Conservation (phyloP, 2,888 invertebrate genomes). For the Hirtodrosophila cameraria region DNA sequence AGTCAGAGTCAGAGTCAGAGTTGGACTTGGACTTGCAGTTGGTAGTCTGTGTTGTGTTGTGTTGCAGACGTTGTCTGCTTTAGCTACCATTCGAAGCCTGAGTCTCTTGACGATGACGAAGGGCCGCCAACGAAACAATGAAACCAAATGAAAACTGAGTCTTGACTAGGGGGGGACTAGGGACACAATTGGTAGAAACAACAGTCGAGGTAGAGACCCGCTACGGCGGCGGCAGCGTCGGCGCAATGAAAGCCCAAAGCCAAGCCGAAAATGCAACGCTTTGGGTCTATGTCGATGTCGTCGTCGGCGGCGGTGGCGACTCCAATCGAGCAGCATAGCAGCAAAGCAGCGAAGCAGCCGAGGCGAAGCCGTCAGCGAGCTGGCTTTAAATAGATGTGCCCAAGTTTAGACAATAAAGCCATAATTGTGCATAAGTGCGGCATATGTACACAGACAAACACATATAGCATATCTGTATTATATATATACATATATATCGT, state of each 20-base stretch:
- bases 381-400: constrained; percentile 80
- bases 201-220: constrained; percentile 34
- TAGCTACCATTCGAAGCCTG: constrained; percentile 3
- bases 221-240: constrained; percentile 75
- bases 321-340: no score
- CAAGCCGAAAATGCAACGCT: constrained; percentile 80
- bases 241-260: constrained; percentile 79
- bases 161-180: constrained; percentile 37
- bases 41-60: neutral
- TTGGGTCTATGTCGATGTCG: constrained; percentile 39
- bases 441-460: constrained; percentile 19
- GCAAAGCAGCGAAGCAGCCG: no score
- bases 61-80: constrained; percentile 35
- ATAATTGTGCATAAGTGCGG: constrained; percentile 76
- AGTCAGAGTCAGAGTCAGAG: constrained; percentile 12
- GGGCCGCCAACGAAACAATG: constrained; percentile 79
- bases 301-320: constrained; percentile 17
- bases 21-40: constrained; percentile 34
- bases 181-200: neutral
- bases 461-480: constrained; percentile 16
- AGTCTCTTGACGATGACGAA: constrained; percentile 73
- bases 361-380: constrained; percentile 44
- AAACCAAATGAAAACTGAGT: constrained; percentile 44
- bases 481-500: neutral
- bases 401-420: constrained; percentile 80